Percentiles rank a stretch among this genome's conserved stretches.
These are phyloP conservation scores for Halotydeus destructor DNA, from an alignment of 1,140 invertebrate species.

Conservation along the genomic window DNA sequence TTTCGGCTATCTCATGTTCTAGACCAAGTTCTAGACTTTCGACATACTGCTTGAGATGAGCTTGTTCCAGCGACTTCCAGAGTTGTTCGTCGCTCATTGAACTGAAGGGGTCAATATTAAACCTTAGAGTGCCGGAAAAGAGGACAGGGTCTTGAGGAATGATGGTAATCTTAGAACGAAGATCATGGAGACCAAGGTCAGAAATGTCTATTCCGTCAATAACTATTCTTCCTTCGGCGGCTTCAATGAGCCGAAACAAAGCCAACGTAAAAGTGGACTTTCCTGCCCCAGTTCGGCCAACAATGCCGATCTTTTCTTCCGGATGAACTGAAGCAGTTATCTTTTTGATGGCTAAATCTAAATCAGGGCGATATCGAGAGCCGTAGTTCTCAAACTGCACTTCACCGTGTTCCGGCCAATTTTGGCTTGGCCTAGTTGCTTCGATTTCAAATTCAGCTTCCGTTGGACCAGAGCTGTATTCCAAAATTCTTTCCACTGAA, in stretches of 20 bases:
- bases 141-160: slow-evolving; percentile 49
- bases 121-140: slow-evolving; percentile 32
- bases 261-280: slow-evolving; percentile 32
- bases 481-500: slow-evolving; percentile 87
- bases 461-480: slow-evolving; percentile 58
- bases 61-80: slow-evolving; percentile 17
- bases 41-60: slow-evolving; percentile 18
- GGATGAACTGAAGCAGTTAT: slow-evolving; percentile 20
- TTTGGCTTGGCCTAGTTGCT: slow-evolving; percentile 3
- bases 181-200: slow-evolving; percentile 62
- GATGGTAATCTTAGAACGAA: slow-evolving; percentile 68
- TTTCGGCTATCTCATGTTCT: slow-evolving; percentile 10
- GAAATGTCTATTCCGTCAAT: slow-evolving; percentile 77
- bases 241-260: slow-evolving; percentile 33
- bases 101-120: slow-evolving; percentile 21
- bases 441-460: slow-evolving; percentile 24
- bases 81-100: slow-evolving; percentile 15
- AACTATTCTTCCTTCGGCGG: slow-evolving; percentile 44
- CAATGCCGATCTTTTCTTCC: slow-evolving; percentile 30
- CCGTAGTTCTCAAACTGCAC: slow-evolving; percentile 20
- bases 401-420: slow-evolving; percentile 20
- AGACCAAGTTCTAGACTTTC: slow-evolving; percentile 7
- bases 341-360: slow-evolving; percentile 24
- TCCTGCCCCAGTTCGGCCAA: slow-evolving; percentile 35
- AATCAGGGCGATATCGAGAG: slow-evolving; percentile 20